Percentiles rank a stretch among this genome's conserved stretches.
Conservation (phyloP, 2,797 vertebrate genomes). For the Lepilemur ruficaudatus region DNA sequence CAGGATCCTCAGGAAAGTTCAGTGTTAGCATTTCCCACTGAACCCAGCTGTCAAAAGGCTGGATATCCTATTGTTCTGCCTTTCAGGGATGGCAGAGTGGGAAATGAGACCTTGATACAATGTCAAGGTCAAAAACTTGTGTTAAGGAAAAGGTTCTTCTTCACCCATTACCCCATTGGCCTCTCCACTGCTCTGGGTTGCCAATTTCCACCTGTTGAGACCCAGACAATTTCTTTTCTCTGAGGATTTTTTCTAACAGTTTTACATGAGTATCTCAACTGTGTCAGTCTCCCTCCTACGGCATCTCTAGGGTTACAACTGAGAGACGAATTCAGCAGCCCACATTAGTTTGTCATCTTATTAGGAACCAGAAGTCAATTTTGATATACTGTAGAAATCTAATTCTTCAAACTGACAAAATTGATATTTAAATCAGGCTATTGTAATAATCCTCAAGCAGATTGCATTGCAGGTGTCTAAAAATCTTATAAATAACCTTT, state of each 20-base stretch:
- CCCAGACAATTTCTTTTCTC: background rate
- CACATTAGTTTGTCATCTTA: conserved; percentile 70
- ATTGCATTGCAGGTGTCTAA: conserved; percentile 67
- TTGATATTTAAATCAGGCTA: conserved; percentile 72
- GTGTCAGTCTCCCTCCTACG: background rate
- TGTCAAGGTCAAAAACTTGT: background rate
- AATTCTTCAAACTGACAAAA: conserved; percentile 72
- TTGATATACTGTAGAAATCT: conserved; percentile 63
- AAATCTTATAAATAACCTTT: conserved; percentile 72
- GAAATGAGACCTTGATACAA: background rate
- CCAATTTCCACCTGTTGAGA: background rate
- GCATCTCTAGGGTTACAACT: conserved; percentile 35
- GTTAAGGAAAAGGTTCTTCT: background rate
- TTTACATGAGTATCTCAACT: background rate
- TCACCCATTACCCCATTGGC: fast-evolving
- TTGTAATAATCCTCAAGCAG: conserved; percentile 73
- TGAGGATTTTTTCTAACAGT: background rate
- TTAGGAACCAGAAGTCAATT: conserved; percentile 68
- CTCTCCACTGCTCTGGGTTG: background rate
- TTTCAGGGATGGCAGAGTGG: background rate
- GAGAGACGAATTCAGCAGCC: conserved; percentile 14
- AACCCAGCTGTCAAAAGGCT: background rate
- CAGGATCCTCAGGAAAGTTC: background rate
- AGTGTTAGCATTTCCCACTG: too few relatives aligned
- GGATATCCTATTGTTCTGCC: background rate